A percentile compares a stretch with the other conserved stretches of the same genome.
Evolutionary conservation across 2,113 vertebrate genomes (phyloP).

Genomic region (Saguinus midas): DNA sequence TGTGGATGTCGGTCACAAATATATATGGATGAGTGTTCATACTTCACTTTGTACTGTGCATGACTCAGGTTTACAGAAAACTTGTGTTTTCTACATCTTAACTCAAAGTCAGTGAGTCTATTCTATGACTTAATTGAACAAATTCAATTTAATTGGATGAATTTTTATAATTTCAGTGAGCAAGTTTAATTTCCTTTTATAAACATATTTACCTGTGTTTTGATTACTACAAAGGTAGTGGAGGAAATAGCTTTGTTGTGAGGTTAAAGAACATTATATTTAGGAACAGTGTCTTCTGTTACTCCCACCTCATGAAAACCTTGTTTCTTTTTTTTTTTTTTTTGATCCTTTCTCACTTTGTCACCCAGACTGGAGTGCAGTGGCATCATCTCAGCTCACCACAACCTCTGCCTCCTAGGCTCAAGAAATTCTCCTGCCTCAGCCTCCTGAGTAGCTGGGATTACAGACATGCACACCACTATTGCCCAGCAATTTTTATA

Average conservation of each 20-base stretch:
- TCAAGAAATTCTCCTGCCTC: too few relatives aligned
- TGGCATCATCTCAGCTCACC: too few relatives aligned
- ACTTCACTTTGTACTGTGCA: not conserved
- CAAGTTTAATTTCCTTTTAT: not conserved
- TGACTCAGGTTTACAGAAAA: not conserved
- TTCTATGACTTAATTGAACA: not conserved
- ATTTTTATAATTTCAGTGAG: not conserved
- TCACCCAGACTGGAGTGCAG: too few relatives aligned
- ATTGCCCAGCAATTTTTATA: too few relatives aligned
- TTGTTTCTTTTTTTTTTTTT: too few relatives aligned
- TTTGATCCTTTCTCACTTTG: too few relatives aligned
- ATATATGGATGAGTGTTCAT: not conserved
- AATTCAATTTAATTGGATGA: not conserved
- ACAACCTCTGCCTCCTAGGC: too few relatives aligned
- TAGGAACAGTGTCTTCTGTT: not conserved
- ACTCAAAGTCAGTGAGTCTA: not conserved
- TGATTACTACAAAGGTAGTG: not conserved
- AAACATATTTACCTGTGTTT: not conserved
- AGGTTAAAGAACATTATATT: not conserved
- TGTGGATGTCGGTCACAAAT: not conserved
- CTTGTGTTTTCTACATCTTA: not conserved
- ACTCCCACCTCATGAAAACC: not conserved
- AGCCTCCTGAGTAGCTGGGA: too few relatives aligned
- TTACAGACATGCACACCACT: too few relatives aligned
- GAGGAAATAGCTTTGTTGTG: not conserved